Evolutionary conservation across 1,140 invertebrate species (phyloP).

Genomic region (Chrysomallon squamiferum): DNA sequence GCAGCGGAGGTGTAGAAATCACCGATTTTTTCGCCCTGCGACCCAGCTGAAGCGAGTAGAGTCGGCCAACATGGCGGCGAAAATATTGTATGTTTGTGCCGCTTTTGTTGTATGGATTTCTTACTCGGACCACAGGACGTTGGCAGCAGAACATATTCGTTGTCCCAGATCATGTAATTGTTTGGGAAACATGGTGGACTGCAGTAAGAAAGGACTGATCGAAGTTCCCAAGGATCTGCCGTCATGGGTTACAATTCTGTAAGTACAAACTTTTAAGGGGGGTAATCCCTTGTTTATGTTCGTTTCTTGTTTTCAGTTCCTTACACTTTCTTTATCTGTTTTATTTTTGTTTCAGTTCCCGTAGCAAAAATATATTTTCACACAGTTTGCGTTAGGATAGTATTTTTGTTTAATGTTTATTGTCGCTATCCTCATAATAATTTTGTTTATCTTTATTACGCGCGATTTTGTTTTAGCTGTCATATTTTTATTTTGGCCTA

Average conservation of each 20-base stretch:
- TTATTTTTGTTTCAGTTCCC: too few species aligned
- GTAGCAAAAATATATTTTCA: too few species aligned
- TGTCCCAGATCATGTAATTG: slow-evolving; percentile 58
- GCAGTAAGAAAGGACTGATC: slow-evolving; percentile 50
- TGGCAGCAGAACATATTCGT: slow-evolving; percentile 12
- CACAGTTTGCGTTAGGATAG: too few species aligned
- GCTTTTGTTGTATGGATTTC: slow-evolving; percentile 41
- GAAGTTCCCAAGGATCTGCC: slow-evolving; percentile 50
- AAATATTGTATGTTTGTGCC: slow-evolving; percentile 34
- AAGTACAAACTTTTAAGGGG: slow-evolving; percentile 34
- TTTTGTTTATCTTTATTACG: too few species aligned
- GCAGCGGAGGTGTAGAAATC: not conserved
- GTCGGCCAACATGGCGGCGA: slow-evolving; percentile 42
- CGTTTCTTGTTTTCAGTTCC: too few species aligned
- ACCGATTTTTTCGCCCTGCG: not conserved
- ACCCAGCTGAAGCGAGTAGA: not conserved
- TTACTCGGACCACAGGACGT: slow-evolving; percentile 3
- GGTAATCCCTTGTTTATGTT: too few species aligned
- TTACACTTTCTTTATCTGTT: too few species aligned
- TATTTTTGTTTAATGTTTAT: too few species aligned
- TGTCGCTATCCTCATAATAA: too few species aligned
- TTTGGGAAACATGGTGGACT: slow-evolving; percentile 56
- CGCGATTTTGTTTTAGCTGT: too few species aligned
- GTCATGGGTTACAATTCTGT: slow-evolving; percentile 54
- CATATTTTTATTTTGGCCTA: too few species aligned